Conservation (phyloP, 2,797 vertebrate genomes). For the Ispidina picta region DNA sequence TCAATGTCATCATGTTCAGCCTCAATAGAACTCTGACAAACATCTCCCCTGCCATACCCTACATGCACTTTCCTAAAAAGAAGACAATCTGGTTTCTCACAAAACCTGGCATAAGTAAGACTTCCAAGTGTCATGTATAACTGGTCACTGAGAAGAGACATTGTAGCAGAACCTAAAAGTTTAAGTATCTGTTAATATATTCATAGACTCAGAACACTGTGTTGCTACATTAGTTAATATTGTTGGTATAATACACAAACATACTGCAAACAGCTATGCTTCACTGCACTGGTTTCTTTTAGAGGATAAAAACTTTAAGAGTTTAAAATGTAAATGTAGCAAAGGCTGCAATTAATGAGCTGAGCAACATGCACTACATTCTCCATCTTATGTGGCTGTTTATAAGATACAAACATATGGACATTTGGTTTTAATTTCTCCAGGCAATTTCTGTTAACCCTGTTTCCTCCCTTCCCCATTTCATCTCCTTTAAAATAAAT, state of each 20-base stretch:
- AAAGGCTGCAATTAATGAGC: conserved; percentile 48
- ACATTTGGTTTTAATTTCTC: conserved; percentile 50
- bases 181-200: background rate
- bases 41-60: background rate
- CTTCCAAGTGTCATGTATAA: background rate
- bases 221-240: background rate
- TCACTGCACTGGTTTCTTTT: background rate
- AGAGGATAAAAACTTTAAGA: background rate
- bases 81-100: background rate
- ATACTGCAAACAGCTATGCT: background rate
- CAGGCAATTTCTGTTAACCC: conserved; percentile 47
- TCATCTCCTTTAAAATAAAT: conserved; percentile 38
- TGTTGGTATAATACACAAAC: background rate
- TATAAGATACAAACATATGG: conserved; percentile 17
- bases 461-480: conserved; percentile 24
- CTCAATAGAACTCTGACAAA: background rate
- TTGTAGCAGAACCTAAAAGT: background rate
- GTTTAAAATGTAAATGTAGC: conserved; percentile 22
- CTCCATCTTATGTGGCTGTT: conserved; percentile 2
- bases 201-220: background rate
- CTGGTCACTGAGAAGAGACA: background rate
- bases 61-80: background rate
- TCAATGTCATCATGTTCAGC: background rate
- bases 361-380: conserved; percentile 4
- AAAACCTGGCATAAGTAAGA: background rate